Evolutionary conservation across 2,888 invertebrate genomes (phyloP).

Genomic region (Ceraclea dissimilis): DNA sequence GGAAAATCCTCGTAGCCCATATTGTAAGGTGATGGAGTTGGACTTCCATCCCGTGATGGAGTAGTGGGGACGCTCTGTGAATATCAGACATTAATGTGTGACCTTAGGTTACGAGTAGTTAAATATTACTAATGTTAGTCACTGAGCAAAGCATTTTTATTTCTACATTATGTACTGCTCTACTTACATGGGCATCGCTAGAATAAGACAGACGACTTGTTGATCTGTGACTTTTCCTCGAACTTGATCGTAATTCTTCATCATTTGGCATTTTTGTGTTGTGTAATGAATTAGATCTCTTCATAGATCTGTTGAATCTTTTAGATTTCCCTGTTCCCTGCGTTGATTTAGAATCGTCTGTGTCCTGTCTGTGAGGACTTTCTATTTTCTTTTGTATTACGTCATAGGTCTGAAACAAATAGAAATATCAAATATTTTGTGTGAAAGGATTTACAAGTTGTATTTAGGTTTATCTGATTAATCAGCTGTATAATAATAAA

Average conservation of each 20-base stretch:
- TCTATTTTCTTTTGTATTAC: conserved; percentile 30
- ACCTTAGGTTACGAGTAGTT: background rate
- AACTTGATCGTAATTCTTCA: conserved; percentile 29
- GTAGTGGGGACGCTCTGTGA: conserved; percentile 47
- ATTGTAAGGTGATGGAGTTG: conserved; percentile 43
- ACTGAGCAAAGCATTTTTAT: background rate
- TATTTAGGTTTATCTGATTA: no score
- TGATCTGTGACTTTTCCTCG: conserved; percentile 48
- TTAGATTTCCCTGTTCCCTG: conserved; percentile 15
- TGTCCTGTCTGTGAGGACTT: conserved; percentile 4
- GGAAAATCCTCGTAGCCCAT: conserved; percentile 24
- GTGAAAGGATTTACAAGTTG: no score
- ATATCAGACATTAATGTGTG: background rate
- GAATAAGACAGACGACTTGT: conserved; percentile 58
- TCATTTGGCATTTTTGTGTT: conserved; percentile 25
- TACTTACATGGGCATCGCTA: conserved; percentile 56
- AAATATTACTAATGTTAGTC: background rate
- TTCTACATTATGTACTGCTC: background rate
- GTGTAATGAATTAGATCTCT: conserved; percentile 33
- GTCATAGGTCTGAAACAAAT: conserved; percentile 41
- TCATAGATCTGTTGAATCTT: conserved; percentile 28
- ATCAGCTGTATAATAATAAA: no score
- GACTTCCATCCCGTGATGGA: conserved; percentile 43
- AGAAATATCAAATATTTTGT: background rate
- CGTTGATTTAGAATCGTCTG: conserved; percentile 11